Evolutionary conservation across 2,113 vertebrate genomes (phyloP).

Genomic region (Sebastes fasciatus): DNA sequence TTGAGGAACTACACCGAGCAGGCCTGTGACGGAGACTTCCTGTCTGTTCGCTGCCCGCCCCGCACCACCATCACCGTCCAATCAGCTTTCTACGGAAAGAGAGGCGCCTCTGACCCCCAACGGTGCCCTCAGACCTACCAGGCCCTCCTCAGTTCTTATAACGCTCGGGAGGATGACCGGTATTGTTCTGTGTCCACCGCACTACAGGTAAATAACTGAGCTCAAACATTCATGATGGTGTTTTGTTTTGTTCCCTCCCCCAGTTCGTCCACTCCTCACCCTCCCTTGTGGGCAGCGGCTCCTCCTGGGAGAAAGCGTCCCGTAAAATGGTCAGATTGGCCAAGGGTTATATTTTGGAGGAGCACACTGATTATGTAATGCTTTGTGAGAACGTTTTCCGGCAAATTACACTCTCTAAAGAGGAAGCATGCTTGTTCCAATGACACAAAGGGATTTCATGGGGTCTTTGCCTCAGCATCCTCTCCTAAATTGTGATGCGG

Average conservation of each 20-base stretch:
- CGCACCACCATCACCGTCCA: constrained; percentile 92
- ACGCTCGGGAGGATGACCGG: constrained; percentile 82
- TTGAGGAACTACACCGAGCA: constrained; percentile 90
- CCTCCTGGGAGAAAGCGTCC: constrained; percentile 41
- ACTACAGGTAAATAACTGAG: constrained; percentile 84
- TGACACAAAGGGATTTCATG: constrained; percentile 77
- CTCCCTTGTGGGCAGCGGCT: too few species aligned
- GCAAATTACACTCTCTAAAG: constrained; percentile 72
- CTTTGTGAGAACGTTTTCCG: constrained; percentile 76
- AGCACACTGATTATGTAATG: constrained; percentile 68
- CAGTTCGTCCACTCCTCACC: too few species aligned
- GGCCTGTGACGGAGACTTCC: constrained; percentile 90
- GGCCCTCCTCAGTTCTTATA: constrained; percentile 76
- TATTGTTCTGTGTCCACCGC: constrained; percentile 90
- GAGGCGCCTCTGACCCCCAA: constrained; percentile 81
- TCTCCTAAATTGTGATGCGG: constrained; percentile 69
- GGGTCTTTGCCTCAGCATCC: constrained; percentile 68
- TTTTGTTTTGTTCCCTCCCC: too few species aligned
- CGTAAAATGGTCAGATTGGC: constrained; percentile 51
- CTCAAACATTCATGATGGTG: neutral
- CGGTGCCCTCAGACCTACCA: constrained; percentile 86
- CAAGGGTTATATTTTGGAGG: constrained; percentile 51
- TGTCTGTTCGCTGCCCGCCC: constrained; percentile 90
- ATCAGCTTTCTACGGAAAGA: constrained; percentile 91
- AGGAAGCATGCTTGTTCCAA: constrained; percentile 58